Conservation (phyloP, 2,797 vertebrate genomes). For the Hirundo rustica region DNA sequence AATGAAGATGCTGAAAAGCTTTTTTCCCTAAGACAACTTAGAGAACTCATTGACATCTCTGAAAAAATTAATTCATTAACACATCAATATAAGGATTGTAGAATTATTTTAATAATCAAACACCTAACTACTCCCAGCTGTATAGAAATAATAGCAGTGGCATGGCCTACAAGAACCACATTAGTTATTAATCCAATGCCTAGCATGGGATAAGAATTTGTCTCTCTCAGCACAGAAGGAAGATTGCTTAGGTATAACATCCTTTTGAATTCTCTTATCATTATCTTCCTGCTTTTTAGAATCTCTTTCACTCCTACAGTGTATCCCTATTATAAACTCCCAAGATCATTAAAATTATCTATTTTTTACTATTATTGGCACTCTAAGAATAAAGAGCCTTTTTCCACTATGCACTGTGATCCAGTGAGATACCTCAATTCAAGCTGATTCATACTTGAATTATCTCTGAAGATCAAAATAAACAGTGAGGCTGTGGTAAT, state of each 20-base stretch:
- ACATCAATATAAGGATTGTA: background rate
- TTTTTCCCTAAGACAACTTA: background rate
- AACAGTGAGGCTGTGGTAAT: background rate
- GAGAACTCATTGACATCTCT: background rate
- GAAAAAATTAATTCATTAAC: background rate
- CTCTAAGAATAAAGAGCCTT: background rate
- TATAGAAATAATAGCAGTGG: background rate
- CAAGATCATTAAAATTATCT: background rate
- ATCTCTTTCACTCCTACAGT: background rate
- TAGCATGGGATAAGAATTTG: background rate
- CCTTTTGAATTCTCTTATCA: background rate
- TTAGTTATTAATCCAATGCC: background rate
- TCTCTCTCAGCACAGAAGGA: background rate
- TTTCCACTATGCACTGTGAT: background rate
- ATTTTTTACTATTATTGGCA: background rate
- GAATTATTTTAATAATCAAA: background rate
- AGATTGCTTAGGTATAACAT: background rate
- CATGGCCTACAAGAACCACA: background rate
- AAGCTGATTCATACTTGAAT: background rate
- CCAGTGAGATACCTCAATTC: background rate
- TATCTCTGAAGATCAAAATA: background rate
- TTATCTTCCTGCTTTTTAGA: background rate
- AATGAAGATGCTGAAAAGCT: background rate
- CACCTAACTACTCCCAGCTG: background rate
- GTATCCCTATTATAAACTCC: background rate